Evolutionary conservation across 2,113 vertebrate genomes (phyloP).

Genomic region (Lutjanus erythropterus): DNA sequence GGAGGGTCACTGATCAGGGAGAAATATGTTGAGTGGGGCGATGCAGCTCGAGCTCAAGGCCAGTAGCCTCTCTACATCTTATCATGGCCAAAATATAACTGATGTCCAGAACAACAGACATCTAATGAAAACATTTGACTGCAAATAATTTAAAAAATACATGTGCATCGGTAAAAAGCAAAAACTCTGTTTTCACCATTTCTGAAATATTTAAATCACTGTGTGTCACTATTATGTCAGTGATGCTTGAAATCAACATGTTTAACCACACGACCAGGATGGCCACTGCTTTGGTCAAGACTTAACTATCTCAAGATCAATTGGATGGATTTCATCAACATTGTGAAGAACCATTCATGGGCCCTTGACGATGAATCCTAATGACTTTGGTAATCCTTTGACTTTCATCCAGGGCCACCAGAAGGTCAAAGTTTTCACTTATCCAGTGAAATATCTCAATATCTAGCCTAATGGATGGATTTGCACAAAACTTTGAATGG

Average conservation of each 20-base stretch:
- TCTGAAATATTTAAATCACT: background rate
- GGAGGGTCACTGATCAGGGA: slow-evolving; percentile 35
- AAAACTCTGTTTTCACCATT: background rate
- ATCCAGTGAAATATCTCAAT: background rate
- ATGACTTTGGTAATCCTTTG: background rate
- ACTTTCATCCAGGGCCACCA: background rate
- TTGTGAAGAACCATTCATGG: background rate
- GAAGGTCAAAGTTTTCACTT: background rate
- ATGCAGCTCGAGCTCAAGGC: slow-evolving; percentile 60
- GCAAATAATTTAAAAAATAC: background rate
- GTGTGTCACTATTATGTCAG: too few species aligned
- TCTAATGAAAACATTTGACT: background rate
- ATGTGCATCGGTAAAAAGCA: background rate
- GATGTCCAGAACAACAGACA: background rate
- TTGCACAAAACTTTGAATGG: background rate
- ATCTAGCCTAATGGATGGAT: background rate
- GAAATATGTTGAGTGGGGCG: slow-evolving; percentile 23
- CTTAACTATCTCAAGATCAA: background rate
- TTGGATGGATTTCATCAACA: too few species aligned
- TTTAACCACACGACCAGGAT: too few species aligned
- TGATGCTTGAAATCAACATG: too few species aligned
- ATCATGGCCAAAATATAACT: background rate
- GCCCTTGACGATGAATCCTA: background rate
- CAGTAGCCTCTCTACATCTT: slow-evolving; percentile 27
- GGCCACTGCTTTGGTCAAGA: background rate